phyloP scores from a whole-genome alignment of 2,888 invertebrate genomes.

The Hydrotaea cyrtoneurina region DNA sequence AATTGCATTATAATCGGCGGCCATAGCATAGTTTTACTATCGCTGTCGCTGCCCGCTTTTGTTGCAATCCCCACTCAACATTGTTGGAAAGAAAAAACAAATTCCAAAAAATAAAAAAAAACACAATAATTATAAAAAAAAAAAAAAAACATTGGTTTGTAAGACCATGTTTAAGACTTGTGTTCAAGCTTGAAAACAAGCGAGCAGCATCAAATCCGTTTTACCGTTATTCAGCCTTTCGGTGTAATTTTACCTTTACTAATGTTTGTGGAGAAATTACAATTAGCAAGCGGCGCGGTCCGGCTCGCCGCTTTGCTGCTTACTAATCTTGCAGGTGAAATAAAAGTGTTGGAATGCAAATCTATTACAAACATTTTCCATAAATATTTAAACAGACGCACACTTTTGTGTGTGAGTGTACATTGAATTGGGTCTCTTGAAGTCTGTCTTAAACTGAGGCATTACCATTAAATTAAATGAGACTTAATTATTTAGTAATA shows the following conservation, averaged over 20 bases:
- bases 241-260: conserved; percentile 34
- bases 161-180: conserved; percentile 24
- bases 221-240: conserved; percentile 38
- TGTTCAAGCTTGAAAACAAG: no score
- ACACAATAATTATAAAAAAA: conserved; percentile 36
- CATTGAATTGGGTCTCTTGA: neutral
- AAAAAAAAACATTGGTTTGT: conserved; percentile 32
- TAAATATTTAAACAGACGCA: neutral
- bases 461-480: no score
- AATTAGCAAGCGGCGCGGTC: neutral
- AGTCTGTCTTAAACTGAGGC: no score
- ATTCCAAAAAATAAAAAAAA: neutral
- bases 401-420: neutral
- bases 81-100: neutral
- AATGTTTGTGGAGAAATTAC: conserved; percentile 37
- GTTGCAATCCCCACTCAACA: neutral
- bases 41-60: no score
- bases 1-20: neutral
- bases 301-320: neutral
- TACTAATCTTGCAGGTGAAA: neutral
- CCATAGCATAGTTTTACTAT: neutral
- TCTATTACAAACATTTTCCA: neutral
- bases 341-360: no score
- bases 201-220: no score
- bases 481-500: no score